Base-by-base conservation (phyloP, 2,113 vertebrate genomes). In the Ranitomeya variabilis region DNA sequence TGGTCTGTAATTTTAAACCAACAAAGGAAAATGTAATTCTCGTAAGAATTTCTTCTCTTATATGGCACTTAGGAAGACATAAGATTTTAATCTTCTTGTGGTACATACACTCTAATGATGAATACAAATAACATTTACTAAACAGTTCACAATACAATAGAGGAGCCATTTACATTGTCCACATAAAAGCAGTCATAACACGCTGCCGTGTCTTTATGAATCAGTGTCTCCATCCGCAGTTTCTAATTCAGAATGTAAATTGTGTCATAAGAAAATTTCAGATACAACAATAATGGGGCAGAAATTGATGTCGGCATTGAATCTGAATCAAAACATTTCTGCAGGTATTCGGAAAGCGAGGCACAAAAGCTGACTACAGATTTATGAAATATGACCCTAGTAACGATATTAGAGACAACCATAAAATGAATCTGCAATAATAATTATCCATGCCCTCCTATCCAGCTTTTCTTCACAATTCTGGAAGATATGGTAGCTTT, bases 61-160 rank as follows among this genome's bases (percentile, higher is more conserved):
- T 79, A 66, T 67, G 23, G 66, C 81, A 88, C 81, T 77, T 83
- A 89, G 13, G 60, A 84, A 84, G 45, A 78, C 81, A 84, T 84
- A 84, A 89, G 87, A 89, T 84, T 89, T 88, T 88, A 83, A 88
- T 83, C 80, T 89, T 78, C 80, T 78, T 78, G 37, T 83, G 81
- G 59, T 84, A 78, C 71, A 55, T 78, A 62, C 37, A 84, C 81
- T 67, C 31, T 64, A 78, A 78, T 78, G 51, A 84, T 45, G 62
- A 55, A 84, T 89, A 55, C 57, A 82, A 62, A 83, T 64, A 76
- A 83, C 87, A 64, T 88, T 83, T 76, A 88, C 79, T 19, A 88
- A 88, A 89, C 87, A 76, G 59, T 89, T 78, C 83, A 67, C 73
- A 84, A 84, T 45, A 37, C 16, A 37, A 16, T 62, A 74, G 59